Evolutionary conservation across 2,113 vertebrate species (phyloP).

Genomic region (Propithecus coquereli): DNA sequence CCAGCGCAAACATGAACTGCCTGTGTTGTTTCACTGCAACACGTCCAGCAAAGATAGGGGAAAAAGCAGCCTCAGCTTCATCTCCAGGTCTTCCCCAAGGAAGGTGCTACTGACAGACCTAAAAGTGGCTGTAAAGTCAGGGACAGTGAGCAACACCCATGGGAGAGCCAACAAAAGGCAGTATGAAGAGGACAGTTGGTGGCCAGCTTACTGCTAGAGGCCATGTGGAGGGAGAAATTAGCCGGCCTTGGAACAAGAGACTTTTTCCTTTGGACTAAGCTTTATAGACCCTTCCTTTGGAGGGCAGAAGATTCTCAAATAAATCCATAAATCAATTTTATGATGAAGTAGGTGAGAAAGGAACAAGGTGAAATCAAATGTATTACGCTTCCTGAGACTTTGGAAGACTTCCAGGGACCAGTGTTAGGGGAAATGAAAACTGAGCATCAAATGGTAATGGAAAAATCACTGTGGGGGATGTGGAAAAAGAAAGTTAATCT

Average conservation of each 20-base stretch:
- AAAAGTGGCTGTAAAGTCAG: neutral
- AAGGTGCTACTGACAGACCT: neutral
- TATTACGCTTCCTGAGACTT: neutral
- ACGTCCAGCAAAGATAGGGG: neutral
- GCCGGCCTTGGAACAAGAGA: neutral
- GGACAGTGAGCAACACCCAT: neutral
- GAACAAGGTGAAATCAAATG: neutral
- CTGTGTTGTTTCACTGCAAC: neutral
- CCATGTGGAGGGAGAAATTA: neutral
- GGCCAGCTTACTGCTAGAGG: neutral
- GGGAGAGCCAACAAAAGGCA: neutral
- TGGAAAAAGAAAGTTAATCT: neutral
- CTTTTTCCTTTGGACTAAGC: neutral
- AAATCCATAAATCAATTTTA: neutral
- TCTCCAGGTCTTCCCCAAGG: neutral
- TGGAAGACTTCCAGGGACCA: neutral
- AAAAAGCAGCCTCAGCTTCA: neutral
- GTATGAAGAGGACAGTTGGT: neutral
- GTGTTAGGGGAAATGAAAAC: slow-evolving; percentile 7
- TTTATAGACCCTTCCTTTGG: neutral
- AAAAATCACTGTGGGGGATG: neutral
- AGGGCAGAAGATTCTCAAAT: neutral
- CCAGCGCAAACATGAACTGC: neutral
- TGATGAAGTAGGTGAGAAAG: neutral
- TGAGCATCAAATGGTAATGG: neutral